A percentile compares a stretch with the other conserved stretches of the same genome.
Evolutionary conservation across 2,797 vertebrate species (phyloP).

Genomic region (Enteromius radiatus): DNA sequence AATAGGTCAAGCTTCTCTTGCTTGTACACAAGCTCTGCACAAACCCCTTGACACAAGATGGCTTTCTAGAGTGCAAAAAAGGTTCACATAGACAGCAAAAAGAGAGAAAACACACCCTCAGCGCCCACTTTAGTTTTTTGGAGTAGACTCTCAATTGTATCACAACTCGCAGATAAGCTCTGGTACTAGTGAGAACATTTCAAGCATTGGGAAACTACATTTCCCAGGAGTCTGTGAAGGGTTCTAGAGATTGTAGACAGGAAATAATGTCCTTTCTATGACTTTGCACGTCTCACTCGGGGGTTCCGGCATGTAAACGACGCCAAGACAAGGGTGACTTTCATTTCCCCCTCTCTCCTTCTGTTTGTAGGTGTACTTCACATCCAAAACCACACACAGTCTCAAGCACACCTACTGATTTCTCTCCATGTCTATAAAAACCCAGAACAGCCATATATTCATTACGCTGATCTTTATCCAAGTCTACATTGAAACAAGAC

Average conservation of each 20-base stretch:
- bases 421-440: constrained; percentile 35
- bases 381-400: constrained; percentile 21
- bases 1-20: constrained; percentile 41
- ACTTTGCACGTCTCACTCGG: constrained; percentile 61
- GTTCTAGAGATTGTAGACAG: constrained; percentile 57
- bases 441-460: constrained; percentile 25
- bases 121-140: constrained; percentile 18
- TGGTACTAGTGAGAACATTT: background rate
- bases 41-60: constrained; percentile 28
- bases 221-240: constrained; percentile 56
- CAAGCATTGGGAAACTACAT: constrained; percentile 39
- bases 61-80: constrained; percentile 36
- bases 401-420: constrained; percentile 13
- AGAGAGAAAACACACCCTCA: constrained; percentile 10
- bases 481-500: constrained; percentile 43
- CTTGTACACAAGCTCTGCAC: constrained; percentile 42
- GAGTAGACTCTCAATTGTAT: constrained; percentile 42
- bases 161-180: constrained; percentile 30
- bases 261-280: constrained; percentile 59
- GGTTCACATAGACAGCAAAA: constrained; percentile 10
- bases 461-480: constrained; percentile 44
- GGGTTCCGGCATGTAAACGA: constrained; percentile 46
- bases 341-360: constrained; percentile 38
- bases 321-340: constrained; percentile 54
- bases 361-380: constrained; percentile 42